phyloP scores from a whole-genome alignment of 1,140 invertebrate species.

The Drosophila dunni region DNA sequence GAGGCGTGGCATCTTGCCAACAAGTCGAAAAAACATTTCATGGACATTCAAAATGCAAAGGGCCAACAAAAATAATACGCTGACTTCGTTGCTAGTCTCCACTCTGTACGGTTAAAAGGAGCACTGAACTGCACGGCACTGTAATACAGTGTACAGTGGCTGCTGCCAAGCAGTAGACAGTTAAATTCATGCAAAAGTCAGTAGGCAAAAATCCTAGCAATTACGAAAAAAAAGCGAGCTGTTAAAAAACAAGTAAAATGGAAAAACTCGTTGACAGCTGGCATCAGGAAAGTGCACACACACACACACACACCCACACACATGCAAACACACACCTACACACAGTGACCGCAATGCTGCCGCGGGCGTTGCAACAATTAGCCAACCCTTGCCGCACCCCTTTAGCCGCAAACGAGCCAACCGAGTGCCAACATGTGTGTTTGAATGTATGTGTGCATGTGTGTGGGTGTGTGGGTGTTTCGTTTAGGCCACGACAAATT shows the following conservation, averaged over 20 bases:
- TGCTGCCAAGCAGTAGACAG: slow-evolving; percentile 15
- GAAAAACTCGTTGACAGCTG: slow-evolving; percentile 63
- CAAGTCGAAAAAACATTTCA: slow-evolving; percentile 67
- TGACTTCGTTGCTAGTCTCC: slow-evolving; percentile 1
- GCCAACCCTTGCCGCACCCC: slow-evolving; percentile 26
- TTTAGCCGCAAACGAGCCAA: slow-evolving; percentile 25
- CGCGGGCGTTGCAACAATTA: slow-evolving; percentile 70
- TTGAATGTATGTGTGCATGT: slow-evolving; percentile 27
- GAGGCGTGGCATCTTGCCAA: slow-evolving; percentile 47
- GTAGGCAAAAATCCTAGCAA: slow-evolving; percentile 68
- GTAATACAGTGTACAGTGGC: slow-evolving; percentile 25
- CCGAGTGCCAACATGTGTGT: slow-evolving; percentile 43
- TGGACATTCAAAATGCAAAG: slow-evolving; percentile 67
- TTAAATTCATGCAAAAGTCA: slow-evolving; percentile 58
- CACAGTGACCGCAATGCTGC: slow-evolving; percentile 56
- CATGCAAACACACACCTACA: slow-evolving; percentile 4
- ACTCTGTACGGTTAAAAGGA: slow-evolving; percentile 1
- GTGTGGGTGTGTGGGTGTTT: slow-evolving; percentile 18
- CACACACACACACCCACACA: background rate
- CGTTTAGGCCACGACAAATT: slow-evolving; percentile 64
- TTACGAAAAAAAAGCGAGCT: slow-evolving; percentile 62
- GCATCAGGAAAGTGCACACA: slow-evolving; percentile 50
- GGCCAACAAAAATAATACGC: slow-evolving; percentile 55
- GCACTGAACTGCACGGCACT: slow-evolving; percentile 4
- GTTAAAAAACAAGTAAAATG: slow-evolving; percentile 41